phyloP scores from a whole-genome alignment of 2,888 invertebrate genomes.

The Parasteatoda lunata region DNA sequence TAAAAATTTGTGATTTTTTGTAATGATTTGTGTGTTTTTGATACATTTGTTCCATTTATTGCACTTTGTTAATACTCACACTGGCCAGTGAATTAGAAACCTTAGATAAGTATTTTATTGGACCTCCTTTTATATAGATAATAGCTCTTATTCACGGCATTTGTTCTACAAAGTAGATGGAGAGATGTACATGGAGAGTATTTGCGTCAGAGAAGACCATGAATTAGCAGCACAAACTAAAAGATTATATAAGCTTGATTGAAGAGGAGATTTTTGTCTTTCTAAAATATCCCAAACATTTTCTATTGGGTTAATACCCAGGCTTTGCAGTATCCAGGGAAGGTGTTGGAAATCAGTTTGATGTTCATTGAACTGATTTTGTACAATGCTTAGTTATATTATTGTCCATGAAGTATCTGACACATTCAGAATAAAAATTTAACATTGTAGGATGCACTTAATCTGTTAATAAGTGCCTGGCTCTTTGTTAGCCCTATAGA shows the following conservation, averaged over 20 bases:
- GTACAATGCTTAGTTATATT: constrained; percentile 7
- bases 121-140: neutral
- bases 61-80: neutral
- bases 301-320: neutral
- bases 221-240: neutral
- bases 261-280: constrained; percentile 7
- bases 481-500: constrained; percentile 3
- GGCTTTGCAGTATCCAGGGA: neutral
- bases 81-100: neutral
- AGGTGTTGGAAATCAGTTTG: constrained; percentile 16
- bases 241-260: neutral
- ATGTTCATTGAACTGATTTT: constrained; percentile 19
- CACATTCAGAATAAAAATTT: constrained; percentile 9
- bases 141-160: neutral
- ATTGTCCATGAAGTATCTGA: constrained; percentile 14
- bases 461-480: neutral
- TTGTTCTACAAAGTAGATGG: neutral
- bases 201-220: neutral
- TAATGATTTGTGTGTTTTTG: no score
- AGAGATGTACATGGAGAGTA: neutral
- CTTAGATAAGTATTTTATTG: neutral
- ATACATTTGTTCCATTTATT: no score
- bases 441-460: constrained; percentile 13
- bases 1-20: no score
- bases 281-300: neutral